Base-by-base conservation (phyloP, 2,888 invertebrate genomes). In the Entomobrya proxima region DNA sequence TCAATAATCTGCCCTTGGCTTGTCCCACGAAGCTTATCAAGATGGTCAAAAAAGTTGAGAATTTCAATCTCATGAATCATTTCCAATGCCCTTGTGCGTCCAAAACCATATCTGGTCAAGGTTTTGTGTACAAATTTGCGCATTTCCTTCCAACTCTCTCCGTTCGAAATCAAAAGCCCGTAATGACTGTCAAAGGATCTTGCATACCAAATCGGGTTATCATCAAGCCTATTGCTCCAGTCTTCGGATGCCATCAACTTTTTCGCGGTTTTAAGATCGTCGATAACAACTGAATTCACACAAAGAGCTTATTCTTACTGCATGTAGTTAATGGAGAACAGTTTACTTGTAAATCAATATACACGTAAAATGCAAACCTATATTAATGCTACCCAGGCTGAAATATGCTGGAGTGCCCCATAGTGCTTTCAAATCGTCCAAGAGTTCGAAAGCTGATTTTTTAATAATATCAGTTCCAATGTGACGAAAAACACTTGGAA, bases 121-220 rank as follows among this genome's bases (percentile, higher is more conserved):
- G 79, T 87, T 37, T 87, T 88, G 47, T 87, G 82, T 15, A 88
- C 77, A 84, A 88, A 88, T 61, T 80, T 72, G 47, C 88, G 32
- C 88, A 88, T 88, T 82, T 88, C 88, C 24, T 79, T 78, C 87
- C 88, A 88, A n/a, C 87, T 76, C 44, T 88, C 87, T 9, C 88
- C 88, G 50, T 88, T 88, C 0, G 86, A 85, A 24, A 88, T 64
- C 13, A 88, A 61, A 6, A 88, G 76, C 67, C 86, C 88, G 11
- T 80, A 81, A 50, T 88, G 86, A 7, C 58, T 67, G 27, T 77
- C 81, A 75, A 88, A 88, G 2, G 88, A 85, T 15, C 88, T 64
- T 44, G 64, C 35, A 30, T 85, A 88, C 83, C 84, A 77, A n/a
- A 80, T 24, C 4, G 85, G 86, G 50, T 86, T 81, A 18, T 87